Base-by-base conservation (phyloP, 2,797 vertebrate genomes). In the Chloroceryle inda region DNA sequence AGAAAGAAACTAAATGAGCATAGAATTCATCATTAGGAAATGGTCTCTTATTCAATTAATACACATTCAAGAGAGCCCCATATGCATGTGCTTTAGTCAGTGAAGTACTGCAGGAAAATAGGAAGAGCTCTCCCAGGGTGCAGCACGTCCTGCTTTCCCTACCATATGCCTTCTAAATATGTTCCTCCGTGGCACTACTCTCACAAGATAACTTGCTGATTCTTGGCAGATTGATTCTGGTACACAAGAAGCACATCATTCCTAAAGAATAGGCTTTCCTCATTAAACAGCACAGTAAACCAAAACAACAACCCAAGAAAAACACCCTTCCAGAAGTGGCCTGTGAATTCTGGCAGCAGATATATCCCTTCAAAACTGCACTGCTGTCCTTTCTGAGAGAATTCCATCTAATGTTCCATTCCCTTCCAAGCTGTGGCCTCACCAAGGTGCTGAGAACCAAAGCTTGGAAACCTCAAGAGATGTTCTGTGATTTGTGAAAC, bases 81-180 rank as follows among this genome's bases (percentile, higher is more conserved):
- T 88, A 76, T 89, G 94, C 63, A 89, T 80, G 87, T 93, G 69
- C 91, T 80, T 71, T 27, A 73, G n/a, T 82, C 69, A 63, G 87
- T 69, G 68, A 73, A 94, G 85, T 82, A 49, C 72, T 92, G 68
- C 74, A 75, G 89, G 64, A 93, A 91, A 96, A 95, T 42, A 96
- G 95, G 93, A 97, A 95, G 83, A 89, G 79, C 42, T 86, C 81
- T 91, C 94, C 56, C 83, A 85, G 59, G 79, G 78, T 68, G 91
- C 73, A 94, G 93, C 74, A 90, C 67, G 89, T 68, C 87, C 93
- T 94, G 91, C 91, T 81, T 89, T 94, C 93, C 75, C 66, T 53
- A 49, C 94, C 95, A 92, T 96, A 96, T 95, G 93, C 91, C 87
- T 94, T 89, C 85, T 96, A 95, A 96, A 95, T 97, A 92, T 96